These are phyloP conservation scores for Hormiphora californensis DNA, from an alignment of 37 sponge, comb jelly and placozoan genomes.

Conservation along the genomic window DNA sequence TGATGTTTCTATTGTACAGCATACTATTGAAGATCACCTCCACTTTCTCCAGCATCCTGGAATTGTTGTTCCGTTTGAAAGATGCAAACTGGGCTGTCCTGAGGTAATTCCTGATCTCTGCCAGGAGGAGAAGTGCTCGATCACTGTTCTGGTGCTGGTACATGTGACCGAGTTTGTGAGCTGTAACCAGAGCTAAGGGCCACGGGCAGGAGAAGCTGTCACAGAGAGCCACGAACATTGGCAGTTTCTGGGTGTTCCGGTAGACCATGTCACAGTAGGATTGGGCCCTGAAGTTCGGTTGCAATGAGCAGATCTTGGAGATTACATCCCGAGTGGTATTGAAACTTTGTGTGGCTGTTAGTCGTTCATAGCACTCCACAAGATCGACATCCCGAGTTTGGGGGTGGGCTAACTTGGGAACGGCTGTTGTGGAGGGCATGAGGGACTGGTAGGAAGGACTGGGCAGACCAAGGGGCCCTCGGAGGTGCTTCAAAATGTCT, in stretches of 20 bases:
- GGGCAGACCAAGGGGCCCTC: too few species aligned
- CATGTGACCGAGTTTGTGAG: conserved; percentile 19
- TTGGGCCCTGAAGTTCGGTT: conserved; percentile 26
- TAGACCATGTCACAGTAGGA: conserved; percentile 21
- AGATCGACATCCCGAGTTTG: conserved; percentile 8
- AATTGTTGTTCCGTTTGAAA: conserved; percentile 11
- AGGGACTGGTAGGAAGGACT: too few species aligned
- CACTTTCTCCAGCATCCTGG: neutral
- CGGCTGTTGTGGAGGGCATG: too few species aligned
- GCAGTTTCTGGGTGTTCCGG: neutral
- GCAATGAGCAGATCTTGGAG: conserved; percentile 17
- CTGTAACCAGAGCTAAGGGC: neutral
- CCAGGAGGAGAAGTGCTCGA: neutral
- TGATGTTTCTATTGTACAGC: neutral
- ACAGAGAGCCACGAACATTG: neutral
- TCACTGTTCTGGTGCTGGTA: neutral
- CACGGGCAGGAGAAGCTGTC: neutral
- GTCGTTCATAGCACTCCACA: neutral
- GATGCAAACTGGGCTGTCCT: conserved; percentile 42
- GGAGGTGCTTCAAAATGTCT: conserved; percentile 30
- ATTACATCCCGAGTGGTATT: neutral
- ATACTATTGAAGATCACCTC: neutral
- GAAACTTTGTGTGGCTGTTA: neutral
- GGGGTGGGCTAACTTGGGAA: too few species aligned
- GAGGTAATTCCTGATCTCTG: conserved; percentile 18